Conservation (phyloP, 2,888 invertebrate species). For the Eristalis intricaria region DNA sequence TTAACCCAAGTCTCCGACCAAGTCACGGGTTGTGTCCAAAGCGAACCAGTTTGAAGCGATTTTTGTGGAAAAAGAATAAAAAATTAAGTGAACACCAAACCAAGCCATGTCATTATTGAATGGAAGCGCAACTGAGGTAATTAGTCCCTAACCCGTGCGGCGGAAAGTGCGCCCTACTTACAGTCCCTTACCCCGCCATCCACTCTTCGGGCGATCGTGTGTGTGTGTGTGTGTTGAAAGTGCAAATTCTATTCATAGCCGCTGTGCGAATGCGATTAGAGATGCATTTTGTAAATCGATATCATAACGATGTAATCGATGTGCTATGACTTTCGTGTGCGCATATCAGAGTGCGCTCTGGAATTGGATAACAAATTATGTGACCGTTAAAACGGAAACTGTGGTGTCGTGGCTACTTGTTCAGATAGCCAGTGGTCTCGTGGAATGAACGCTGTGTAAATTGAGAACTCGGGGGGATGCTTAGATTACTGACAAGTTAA, state of each 20-base stretch:
- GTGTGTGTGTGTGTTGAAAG: neutral
- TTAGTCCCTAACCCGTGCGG: constrained; percentile 4
- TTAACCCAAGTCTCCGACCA: neutral
- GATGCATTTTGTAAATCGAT: neutral
- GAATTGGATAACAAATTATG: neutral
- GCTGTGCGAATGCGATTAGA: neutral
- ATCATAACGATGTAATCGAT: neutral
- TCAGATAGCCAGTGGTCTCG: neutral
- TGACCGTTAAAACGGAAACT: neutral
- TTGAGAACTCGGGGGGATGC: neutral
- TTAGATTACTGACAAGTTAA: neutral
- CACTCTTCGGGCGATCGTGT: neutral
- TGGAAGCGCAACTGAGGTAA: constrained; percentile 56
- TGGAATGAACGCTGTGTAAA: neutral
- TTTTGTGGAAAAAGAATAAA: neutral
- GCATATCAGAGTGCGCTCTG: neutral
- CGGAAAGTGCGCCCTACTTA: neutral
- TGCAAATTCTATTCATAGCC: neutral
- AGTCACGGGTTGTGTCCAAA: neutral
- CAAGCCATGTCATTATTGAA: constrained; percentile 48
- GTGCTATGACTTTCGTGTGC: neutral
- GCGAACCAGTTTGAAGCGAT: neutral
- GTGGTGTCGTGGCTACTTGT: neutral
- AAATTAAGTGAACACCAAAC: neutral
- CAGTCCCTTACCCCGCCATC: neutral